Conservation (phyloP, 2,797 vertebrate genomes). For the Acanthurus lineatus region DNA sequence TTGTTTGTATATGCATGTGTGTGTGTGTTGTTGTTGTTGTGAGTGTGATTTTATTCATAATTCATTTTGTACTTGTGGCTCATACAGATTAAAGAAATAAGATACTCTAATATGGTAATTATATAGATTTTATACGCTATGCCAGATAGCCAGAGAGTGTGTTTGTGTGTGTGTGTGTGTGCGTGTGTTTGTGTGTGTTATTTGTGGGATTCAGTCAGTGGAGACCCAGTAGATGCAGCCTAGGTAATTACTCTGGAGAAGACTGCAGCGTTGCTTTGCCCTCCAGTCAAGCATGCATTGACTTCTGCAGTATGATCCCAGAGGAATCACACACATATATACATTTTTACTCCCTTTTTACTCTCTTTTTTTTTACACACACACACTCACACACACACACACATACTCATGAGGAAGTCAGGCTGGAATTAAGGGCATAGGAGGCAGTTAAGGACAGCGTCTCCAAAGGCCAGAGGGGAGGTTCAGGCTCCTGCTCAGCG, state of each 20-base stretch:
- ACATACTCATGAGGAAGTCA: constrained; percentile 40
- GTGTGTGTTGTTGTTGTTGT: background rate
- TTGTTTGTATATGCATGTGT: background rate
- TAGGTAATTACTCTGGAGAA: constrained; percentile 57
- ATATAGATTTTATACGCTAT: background rate
- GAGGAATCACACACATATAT: constrained; percentile 37
- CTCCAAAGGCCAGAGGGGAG: constrained; percentile 45
- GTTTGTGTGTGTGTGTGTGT: constrained; percentile 10
- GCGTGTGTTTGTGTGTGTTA: background rate
- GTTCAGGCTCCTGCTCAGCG: constrained; percentile 36
- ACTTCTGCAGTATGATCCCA: constrained; percentile 45
- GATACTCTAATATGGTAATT: background rate
- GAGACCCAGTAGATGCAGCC: constrained; percentile 32
- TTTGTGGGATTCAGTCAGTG: constrained; percentile 35
- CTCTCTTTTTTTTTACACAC: background rate
- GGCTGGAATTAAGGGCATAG: constrained; percentile 52
- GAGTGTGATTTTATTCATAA: no score
- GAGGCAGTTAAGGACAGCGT: constrained; percentile 57
- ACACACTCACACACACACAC: constrained; percentile 12
- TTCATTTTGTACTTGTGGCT: no score
- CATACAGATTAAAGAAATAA: no score
- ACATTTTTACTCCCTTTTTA: constrained; percentile 18
- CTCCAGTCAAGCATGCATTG: constrained; percentile 53
- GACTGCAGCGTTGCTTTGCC: constrained; percentile 41
- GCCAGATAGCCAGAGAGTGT: background rate